phyloP scores from a whole-genome alignment of 2,888 invertebrate genomes.

The Noctua janthe region DNA sequence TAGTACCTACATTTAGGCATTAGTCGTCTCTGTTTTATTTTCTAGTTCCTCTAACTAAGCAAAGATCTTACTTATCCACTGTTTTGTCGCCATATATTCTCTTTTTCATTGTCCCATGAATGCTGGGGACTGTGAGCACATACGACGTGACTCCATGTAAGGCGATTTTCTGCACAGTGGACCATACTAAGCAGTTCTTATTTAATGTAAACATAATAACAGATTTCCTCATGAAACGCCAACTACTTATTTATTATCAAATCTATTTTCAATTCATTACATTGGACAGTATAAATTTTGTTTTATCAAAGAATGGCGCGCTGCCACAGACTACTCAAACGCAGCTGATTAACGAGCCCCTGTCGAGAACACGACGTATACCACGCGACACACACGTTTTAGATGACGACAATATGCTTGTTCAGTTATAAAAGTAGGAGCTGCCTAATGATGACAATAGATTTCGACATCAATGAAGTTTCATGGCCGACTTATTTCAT shows the following conservation, averaged over 20 bases:
- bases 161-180: background rate
- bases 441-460: conserved; percentile 1
- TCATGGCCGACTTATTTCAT: background rate
- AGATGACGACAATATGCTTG: conserved; percentile 6
- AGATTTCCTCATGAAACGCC: background rate
- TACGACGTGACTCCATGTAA: background rate
- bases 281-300: conserved; percentile 29
- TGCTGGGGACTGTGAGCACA: background rate
- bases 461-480: conserved; percentile 2
- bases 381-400: background rate
- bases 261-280: conserved; percentile 38
- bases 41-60: background rate
- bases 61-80: background rate
- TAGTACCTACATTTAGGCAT: background rate
- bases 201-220: background rate
- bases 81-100: background rate
- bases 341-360: conserved; percentile 45
- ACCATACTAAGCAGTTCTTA: background rate
- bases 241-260: background rate
- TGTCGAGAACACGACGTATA: conserved; percentile 19
- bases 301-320: conserved; percentile 54
- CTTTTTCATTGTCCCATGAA: background rate
- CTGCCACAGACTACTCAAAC: conserved; percentile 44
- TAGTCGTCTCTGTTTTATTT: background rate
- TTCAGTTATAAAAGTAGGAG: background rate